Conservation (phyloP, 2,888 invertebrate genomes). For the Liposcelis brunnea region DNA sequence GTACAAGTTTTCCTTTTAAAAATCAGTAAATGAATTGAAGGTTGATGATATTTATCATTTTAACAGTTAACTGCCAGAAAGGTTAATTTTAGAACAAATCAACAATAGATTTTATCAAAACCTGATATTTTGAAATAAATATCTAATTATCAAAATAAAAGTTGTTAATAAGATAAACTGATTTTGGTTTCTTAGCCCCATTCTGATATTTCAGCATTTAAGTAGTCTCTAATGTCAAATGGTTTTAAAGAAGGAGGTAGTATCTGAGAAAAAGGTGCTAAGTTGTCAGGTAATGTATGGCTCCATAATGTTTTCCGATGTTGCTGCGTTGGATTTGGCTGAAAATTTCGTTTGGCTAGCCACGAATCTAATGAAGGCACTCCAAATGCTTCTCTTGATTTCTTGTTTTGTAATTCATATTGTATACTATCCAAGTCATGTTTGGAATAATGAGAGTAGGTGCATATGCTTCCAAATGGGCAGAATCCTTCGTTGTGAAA, state of each 20-base stretch:
- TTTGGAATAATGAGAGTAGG: constrained; percentile 47
- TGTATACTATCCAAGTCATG: constrained; percentile 38
- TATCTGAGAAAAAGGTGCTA: constrained; percentile 26
- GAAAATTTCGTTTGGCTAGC: constrained; percentile 19
- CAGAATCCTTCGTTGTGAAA: constrained; percentile 40
- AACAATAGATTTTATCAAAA: too few species aligned
- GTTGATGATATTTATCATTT: too few species aligned
- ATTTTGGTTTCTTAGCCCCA: constrained; percentile 32
- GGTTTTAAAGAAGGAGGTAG: constrained; percentile 43
- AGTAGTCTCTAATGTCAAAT: constrained; percentile 35
- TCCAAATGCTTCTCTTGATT: constrained; percentile 15
- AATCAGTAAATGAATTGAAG: too few species aligned
- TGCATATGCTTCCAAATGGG: constrained; percentile 44
- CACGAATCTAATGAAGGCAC: constrained; percentile 26
- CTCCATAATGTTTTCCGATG: constrained; percentile 23
- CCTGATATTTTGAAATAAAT: too few species aligned
- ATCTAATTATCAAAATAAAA: too few species aligned
- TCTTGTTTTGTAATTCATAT: constrained; percentile 27
- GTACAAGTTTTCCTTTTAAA: too few species aligned
- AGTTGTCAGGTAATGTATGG: constrained; percentile 12
- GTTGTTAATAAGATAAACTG: too few species aligned
- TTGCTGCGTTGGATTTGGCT: too few species aligned
- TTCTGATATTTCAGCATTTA: constrained; percentile 29
- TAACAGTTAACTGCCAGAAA: too few species aligned
- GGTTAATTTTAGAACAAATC: too few species aligned